Evolutionary conservation across 2,888 invertebrate species (phyloP).

Genomic region (Oeneis ivallda): DNA sequence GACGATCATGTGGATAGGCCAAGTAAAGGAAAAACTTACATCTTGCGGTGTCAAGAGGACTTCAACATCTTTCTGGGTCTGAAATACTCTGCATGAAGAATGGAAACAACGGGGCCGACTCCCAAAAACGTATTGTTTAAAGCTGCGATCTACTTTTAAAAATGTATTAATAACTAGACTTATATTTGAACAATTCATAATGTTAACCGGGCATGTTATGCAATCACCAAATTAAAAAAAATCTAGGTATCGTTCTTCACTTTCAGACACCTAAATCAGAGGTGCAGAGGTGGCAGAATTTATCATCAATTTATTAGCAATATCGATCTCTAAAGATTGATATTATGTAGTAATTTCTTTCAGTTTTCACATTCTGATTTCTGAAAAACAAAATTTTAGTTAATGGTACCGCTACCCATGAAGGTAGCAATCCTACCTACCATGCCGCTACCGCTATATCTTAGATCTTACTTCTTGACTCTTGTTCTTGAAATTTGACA

Average conservation of each 20-base stretch:
- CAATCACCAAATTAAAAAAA: slow-evolving; percentile 48
- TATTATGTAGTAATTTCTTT: too few relatives aligned
- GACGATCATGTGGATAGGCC: too few relatives aligned
- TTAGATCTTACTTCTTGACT: too few relatives aligned
- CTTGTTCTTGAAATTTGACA: too few relatives aligned
- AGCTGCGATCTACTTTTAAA: slow-evolving; percentile 56
- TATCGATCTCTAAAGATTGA: too few relatives aligned
- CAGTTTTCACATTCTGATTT: too few relatives aligned
- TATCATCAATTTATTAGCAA: neutral
- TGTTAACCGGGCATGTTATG: slow-evolving; percentile 58
- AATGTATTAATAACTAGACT: slow-evolving; percentile 55
- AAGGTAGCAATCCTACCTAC: too few relatives aligned
- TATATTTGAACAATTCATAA: slow-evolving; percentile 64
- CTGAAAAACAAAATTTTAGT: too few relatives aligned
- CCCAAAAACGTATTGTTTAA: slow-evolving; percentile 45
- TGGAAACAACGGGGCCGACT: slow-evolving; percentile 50
- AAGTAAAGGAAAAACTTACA: slow-evolving; percentile 51
- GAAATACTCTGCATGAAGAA: slow-evolving; percentile 45
- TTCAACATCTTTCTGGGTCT: slow-evolving; percentile 57
- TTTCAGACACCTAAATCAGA: neutral
- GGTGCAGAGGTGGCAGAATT: neutral
- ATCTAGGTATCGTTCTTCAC: neutral
- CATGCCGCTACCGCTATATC: too few relatives aligned
- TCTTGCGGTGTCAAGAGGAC: slow-evolving; percentile 70
- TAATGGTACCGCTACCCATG: too few relatives aligned